Evolutionary conservation across 1,140 invertebrate genomes (phyloP).

Genomic region (Sitobion miscanthi): DNA sequence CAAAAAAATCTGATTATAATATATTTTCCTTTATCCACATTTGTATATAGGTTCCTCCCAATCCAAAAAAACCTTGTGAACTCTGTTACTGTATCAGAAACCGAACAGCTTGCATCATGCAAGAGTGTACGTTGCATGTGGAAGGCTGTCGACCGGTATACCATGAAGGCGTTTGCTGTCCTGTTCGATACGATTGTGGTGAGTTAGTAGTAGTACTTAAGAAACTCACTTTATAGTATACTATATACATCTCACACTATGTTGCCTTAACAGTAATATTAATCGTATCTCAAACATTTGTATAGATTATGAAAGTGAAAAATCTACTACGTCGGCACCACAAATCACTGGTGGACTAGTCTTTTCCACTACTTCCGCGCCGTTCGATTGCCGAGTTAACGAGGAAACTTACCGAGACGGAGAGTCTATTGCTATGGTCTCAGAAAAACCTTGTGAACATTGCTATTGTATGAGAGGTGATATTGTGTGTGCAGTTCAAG

Average conservation of each 20-base stretch:
- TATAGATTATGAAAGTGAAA: slow-evolving; percentile 72
- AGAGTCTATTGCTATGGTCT: slow-evolving; percentile 70
- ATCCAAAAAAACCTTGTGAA: slow-evolving; percentile 88
- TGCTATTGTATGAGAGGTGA: slow-evolving; percentile 93
- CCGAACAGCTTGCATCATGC: slow-evolving; percentile 92
- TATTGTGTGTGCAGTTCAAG: slow-evolving; percentile 89
- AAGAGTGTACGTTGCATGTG: slow-evolving; percentile 89
- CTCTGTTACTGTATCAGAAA: slow-evolving; percentile 94
- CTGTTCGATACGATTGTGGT: slow-evolving; percentile 87
- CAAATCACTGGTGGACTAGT: slow-evolving; percentile 72
- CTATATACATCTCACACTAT: neutral
- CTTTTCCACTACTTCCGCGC: slow-evolving; percentile 72
- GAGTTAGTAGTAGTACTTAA: slow-evolving; percentile 62
- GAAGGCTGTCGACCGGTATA: slow-evolving; percentile 89
- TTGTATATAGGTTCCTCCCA: slow-evolving; percentile 69
- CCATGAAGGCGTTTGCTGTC: slow-evolving; percentile 87
- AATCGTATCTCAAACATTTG: neutral
- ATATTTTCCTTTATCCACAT: neutral
- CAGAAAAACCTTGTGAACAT: slow-evolving; percentile 84
- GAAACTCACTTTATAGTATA: neutral
- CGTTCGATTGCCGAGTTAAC: slow-evolving; percentile 74
- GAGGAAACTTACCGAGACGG: slow-evolving; percentile 80
- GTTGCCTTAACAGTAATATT: neutral
- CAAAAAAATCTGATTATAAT: neutral
- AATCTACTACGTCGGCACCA: slow-evolving; percentile 68